These are phyloP conservation scores for Sesia bembeciformis DNA, from an alignment of 2,888 invertebrate species.

Conservation along the genomic window DNA sequence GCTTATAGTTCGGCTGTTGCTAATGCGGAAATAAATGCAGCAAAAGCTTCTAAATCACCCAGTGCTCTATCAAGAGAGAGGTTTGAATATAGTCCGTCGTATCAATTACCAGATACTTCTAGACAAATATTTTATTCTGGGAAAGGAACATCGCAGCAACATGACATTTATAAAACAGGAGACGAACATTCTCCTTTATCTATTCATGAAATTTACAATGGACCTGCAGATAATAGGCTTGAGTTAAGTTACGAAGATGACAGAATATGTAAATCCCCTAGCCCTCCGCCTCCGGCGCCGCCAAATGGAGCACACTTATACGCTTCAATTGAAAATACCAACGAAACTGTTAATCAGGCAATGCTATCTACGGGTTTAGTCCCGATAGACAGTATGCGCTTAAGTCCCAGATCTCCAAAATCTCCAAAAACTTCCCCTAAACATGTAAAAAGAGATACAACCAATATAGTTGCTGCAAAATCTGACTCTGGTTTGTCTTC, in stretches of 20 bases:
- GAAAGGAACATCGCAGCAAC: conserved; percentile 51
- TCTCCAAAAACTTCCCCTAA: conserved; percentile 83
- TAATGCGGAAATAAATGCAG: conserved; percentile 75
- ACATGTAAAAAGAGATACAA: conserved; percentile 74
- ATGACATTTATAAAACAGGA: conserved; percentile 63
- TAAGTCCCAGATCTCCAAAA: conserved; percentile 82
- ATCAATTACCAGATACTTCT: conserved; percentile 52
- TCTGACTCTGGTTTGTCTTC: conserved; percentile 91
- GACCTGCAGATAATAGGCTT: conserved; percentile 54
- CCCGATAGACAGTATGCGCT: conserved; percentile 63
- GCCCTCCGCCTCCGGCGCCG: conserved; percentile 89
- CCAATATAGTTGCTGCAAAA: conserved; percentile 81
- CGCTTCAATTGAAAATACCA: conserved; percentile 54
- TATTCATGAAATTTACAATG: conserved; percentile 77
- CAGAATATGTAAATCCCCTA: conserved; percentile 72
- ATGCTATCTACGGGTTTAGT: conserved; percentile 45
- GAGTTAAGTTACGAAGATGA: conserved; percentile 67
- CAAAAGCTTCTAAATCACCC: conserved; percentile 65
- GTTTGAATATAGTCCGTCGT: conserved; percentile 73
- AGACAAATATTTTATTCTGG: conserved; percentile 51
- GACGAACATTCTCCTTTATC: conserved; percentile 78
- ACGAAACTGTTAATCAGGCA: conserved; percentile 33
- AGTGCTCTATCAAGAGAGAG: conserved; percentile 73
- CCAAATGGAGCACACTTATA: conserved; percentile 75
- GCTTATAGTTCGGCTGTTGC: conserved; percentile 80